phyloP scores from a whole-genome alignment of 2,113 vertebrate species.

The Ceyx melanurus region DNA sequence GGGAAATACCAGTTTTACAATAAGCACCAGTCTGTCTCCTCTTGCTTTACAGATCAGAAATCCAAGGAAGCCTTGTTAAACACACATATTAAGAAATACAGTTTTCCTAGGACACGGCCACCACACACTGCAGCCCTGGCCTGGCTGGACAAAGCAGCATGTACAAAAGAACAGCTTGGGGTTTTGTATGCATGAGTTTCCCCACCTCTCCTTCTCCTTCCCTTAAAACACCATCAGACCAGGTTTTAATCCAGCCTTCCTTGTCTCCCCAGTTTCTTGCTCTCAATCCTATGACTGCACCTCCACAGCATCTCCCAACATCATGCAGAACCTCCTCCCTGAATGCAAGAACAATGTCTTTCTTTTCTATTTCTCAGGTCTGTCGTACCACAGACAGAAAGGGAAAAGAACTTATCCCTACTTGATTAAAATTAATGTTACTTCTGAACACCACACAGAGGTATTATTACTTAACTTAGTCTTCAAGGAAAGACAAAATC shows the following conservation, averaged over 20 bases:
- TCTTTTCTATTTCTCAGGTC: background rate
- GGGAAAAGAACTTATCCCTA: conserved; percentile 20
- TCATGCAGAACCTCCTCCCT: accelerated
- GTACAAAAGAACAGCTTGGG: accelerated
- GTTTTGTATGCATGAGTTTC: accelerated
- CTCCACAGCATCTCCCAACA: background rate
- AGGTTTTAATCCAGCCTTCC: background rate
- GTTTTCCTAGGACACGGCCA: accelerated
- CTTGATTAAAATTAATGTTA: conserved; percentile 58
- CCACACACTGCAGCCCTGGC: background rate
- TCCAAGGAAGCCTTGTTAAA: background rate
- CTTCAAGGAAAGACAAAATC: conserved; percentile 55
- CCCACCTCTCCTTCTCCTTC: background rate
- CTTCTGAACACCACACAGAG: conserved; percentile 22
- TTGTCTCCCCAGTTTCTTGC: background rate
- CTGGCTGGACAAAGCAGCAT: background rate
- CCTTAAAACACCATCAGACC: background rate
- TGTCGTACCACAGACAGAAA: background rate
- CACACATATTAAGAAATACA: background rate
- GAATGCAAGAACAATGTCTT: background rate
- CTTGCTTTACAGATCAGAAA: background rate
- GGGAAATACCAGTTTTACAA: background rate
- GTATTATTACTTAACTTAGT: background rate
- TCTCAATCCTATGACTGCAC: background rate
- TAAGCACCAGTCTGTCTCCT: background rate